These are phyloP conservation scores for Asarcornis scutulata DNA, from an alignment of 2,113 vertebrate species.

Conservation along the genomic window DNA sequence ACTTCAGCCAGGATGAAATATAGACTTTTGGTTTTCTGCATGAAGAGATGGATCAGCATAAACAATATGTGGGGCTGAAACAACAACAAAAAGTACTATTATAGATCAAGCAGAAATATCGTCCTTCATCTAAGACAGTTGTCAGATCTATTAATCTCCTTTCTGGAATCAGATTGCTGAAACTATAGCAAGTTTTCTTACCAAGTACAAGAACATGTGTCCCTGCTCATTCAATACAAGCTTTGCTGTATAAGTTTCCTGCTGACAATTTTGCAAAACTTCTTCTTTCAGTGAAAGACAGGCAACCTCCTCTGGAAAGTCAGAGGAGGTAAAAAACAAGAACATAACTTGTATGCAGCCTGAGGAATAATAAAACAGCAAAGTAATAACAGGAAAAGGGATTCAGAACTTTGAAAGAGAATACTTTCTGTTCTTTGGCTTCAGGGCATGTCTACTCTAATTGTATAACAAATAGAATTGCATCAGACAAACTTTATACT, in stretches of 20 bases:
- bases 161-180: background rate
- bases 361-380: background rate
- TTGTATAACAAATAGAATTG: background rate
- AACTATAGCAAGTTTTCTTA: background rate
- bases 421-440: background rate
- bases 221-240: background rate
- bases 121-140: background rate
- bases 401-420: background rate
- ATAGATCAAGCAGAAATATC: background rate
- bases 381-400: background rate
- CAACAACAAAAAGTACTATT: background rate
- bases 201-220: background rate
- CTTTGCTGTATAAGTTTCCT: background rate
- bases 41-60: background rate
- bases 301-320: background rate
- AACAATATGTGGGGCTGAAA: background rate
- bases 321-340: background rate
- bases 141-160: slow-evolving; percentile 3
- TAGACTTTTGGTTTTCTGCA: slow-evolving; percentile 13
- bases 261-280: background rate
- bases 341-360: background rate
- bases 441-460: background rate
- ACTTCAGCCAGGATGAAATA: slow-evolving; percentile 11
- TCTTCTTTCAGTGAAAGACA: background rate
- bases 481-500: background rate